phyloP scores from a whole-genome alignment of 2,888 invertebrate species.

The Cantharis rufa region DNA sequence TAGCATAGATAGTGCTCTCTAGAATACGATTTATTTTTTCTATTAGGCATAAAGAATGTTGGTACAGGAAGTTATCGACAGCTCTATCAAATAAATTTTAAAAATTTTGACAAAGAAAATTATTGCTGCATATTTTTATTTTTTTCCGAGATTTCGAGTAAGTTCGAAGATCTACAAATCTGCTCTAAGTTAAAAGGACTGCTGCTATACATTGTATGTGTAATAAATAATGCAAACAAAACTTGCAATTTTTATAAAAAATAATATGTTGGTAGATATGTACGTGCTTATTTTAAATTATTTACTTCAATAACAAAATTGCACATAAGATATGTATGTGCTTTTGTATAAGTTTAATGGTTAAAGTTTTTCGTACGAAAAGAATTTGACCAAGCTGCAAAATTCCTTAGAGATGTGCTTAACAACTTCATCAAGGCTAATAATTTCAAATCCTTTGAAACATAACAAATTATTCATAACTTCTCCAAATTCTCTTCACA shows the following conservation, averaged over 20 bases:
- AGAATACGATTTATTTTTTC: neutral
- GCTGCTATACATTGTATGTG: neutral
- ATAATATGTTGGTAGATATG: too few species aligned
- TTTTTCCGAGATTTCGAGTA: neutral
- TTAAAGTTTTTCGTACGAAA: neutral
- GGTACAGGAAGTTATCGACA: neutral
- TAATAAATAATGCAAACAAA: too few species aligned
- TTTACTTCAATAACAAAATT: neutral
- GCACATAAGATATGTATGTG: neutral
- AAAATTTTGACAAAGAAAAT: neutral
- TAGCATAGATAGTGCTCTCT: neutral
- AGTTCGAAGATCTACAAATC: neutral
- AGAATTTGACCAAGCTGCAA: neutral
- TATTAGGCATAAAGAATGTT: neutral
- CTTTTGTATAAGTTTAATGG: neutral
- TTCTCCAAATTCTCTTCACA: neutral
- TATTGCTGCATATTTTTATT: neutral
- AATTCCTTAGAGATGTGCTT: neutral
- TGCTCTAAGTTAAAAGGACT: neutral
- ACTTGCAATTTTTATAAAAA: too few species aligned
- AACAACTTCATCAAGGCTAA: neutral
- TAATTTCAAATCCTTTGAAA: neutral
- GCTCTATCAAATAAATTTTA: neutral
- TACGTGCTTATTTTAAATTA: neutral
- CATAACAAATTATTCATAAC: neutral